Evolutionary conservation across 2,797 vertebrate species (phyloP).

Genomic region (Euthynnus affinis): DNA sequence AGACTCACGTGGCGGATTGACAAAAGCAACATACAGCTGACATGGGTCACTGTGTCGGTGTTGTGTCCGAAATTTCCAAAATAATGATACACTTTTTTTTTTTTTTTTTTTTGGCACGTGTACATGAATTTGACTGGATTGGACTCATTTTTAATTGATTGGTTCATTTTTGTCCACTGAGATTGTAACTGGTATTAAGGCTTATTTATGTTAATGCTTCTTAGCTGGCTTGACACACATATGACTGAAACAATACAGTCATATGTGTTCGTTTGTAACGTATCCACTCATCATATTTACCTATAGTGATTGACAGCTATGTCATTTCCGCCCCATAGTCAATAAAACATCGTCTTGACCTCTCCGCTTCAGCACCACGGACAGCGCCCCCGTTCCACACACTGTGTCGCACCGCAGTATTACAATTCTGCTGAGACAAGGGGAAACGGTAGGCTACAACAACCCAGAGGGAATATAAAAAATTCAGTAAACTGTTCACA

Average conservation of each 20-base stretch:
- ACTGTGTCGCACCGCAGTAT: background rate
- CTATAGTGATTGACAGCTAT: background rate
- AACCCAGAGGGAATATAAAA: background rate
- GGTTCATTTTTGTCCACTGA: too few species aligned
- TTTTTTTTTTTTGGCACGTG: background rate
- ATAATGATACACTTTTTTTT: too few species aligned
- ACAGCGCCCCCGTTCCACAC: constrained; percentile 40
- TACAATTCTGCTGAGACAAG: background rate
- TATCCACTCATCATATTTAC: too few species aligned
- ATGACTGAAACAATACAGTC: too few species aligned
- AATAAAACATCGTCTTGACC: background rate
- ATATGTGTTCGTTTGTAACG: too few species aligned
- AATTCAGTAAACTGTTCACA: rapidly evolving
- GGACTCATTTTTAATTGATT: background rate
- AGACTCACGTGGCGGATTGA: constrained; percentile 40
- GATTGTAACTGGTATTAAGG: too few species aligned
- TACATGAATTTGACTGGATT: background rate
- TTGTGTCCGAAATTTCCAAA: background rate
- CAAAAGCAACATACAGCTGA: background rate
- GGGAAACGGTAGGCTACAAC: background rate
- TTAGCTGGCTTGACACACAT: too few species aligned
- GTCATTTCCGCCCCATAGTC: background rate
- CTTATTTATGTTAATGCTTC: too few species aligned
- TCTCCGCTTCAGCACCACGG: constrained; percentile 43
- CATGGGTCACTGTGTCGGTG: background rate